Base-by-base conservation (phyloP, 2,797 vertebrate species). In the Lacerta agilis region DNA sequence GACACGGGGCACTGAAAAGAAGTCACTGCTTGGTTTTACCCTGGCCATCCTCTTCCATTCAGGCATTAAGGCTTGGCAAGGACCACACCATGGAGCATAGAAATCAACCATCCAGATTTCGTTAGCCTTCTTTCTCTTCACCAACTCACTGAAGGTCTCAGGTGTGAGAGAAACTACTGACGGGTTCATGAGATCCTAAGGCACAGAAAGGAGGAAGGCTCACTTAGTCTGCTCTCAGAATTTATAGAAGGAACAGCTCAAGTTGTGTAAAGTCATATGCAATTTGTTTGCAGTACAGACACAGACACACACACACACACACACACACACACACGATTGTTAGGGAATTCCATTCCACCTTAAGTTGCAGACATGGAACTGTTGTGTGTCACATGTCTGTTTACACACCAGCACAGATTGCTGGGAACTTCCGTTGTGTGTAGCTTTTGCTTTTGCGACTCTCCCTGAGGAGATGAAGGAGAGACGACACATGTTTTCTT, bases 11-110 rank as follows among this genome's bases (percentile, higher is more conserved):
- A 66, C 18, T 58, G 25, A 71, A 86, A 72, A 80, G n/a, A 38
- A 81, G 10, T 77, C n/a, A 36, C 23, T 7, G 38, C 75, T 76
- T 77, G 38, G 23, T n/a, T 73, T 45, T 97, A 99, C 99, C 98
- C 98, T 96, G 80, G 98, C 98, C 98, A 99, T 98, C 92, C 98
- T 98, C 94, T 98, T 98, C 99, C 98, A 99, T 92, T 99, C 99
- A 6, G 99, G 99, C 96, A 98, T 96, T 94, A 99, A 96, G 55
- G 98, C 97, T 95, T 99, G 98, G 92, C 99, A 99, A 1, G 99
- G 99, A 71, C 98, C 98, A 83, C 99, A 99, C 99, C 99, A 99
- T 0, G 99, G 99, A 84, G 98, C 98, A 0, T 98, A 99, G 96
- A 99, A 99, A 93, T 99, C 99, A 88, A 99, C 98, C 88, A 98